phyloP scores from a whole-genome alignment of 2,113 vertebrate genomes.

The Cynocephalus volans region DNA sequence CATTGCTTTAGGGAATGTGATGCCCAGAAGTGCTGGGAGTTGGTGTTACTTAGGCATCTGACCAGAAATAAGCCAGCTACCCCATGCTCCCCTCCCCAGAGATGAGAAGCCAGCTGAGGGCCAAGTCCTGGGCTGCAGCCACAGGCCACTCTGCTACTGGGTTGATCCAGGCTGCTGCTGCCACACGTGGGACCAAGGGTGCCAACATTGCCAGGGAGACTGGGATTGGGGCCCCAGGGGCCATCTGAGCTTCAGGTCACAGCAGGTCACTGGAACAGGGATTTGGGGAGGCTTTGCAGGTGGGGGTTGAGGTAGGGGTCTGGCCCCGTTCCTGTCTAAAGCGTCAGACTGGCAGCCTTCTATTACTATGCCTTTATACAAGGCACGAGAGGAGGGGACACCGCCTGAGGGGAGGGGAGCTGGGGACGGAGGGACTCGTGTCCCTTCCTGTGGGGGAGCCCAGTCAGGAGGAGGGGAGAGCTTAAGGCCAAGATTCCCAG shows the following conservation, averaged over 20 bases:
- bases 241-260: background rate
- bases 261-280: background rate
- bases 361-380: fast-evolving
- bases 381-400: background rate
- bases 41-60: background rate
- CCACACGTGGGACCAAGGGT: background rate
- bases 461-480: background rate
- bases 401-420: fast-evolving
- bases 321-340: background rate
- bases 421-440: background rate
- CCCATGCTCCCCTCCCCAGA: background rate
- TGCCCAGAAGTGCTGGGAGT: background rate
- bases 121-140: background rate
- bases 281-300: background rate
- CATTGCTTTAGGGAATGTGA: background rate
- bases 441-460: background rate
- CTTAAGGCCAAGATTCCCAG: too few relatives aligned
- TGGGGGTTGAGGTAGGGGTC: too few relatives aligned
- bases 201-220: background rate
- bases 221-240: background rate
- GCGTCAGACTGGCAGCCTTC: background rate
- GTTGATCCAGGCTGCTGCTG: background rate
- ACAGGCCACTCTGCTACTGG: background rate
- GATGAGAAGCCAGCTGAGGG: background rate
- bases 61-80: background rate